Evolutionary conservation across 2,113 vertebrate species (phyloP).

Genomic region (Sciurus niger): DNA sequence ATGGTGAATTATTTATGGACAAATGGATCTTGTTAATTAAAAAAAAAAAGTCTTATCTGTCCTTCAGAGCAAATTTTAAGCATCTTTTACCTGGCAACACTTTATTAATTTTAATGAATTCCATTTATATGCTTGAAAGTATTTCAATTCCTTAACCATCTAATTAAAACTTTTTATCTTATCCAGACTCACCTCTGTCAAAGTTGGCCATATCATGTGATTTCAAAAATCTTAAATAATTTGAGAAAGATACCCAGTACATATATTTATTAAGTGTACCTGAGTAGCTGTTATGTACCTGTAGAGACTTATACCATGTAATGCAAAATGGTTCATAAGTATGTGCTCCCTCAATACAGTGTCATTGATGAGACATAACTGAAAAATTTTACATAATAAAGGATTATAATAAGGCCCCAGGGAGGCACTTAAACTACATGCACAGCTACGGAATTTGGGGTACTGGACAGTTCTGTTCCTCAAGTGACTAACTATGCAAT

Average conservation of each 20-base stretch:
- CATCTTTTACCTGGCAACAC: slow-evolving; percentile 50
- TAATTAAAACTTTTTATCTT: slow-evolving; percentile 42
- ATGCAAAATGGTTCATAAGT: slow-evolving; percentile 14
- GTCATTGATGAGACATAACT: neutral
- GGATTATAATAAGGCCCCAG: neutral
- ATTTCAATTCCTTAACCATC: slow-evolving; percentile 50
- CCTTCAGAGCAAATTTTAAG: slow-evolving; percentile 26
- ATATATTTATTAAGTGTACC: neutral
- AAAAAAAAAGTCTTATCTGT: slow-evolving; percentile 30
- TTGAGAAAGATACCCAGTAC: neutral
- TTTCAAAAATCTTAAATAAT: slow-evolving; percentile 39
- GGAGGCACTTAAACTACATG: neutral
- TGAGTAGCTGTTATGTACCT: neutral
- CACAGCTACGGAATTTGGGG: neutral
- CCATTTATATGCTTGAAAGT: slow-evolving; percentile 40
- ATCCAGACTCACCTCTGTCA: slow-evolving; percentile 14
- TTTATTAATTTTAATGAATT: slow-evolving; percentile 63
- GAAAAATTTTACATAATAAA: slow-evolving; percentile 18
- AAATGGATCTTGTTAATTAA: slow-evolving; percentile 57
- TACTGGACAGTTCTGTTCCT: neutral
- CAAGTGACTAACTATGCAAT: neutral
- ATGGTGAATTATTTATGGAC: slow-evolving; percentile 6
- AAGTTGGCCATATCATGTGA: neutral
- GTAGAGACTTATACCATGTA: neutral
- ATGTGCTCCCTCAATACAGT: neutral